phyloP scores from a whole-genome alignment of 2,888 invertebrate species.

The Hofmannophila pseudospretella region DNA sequence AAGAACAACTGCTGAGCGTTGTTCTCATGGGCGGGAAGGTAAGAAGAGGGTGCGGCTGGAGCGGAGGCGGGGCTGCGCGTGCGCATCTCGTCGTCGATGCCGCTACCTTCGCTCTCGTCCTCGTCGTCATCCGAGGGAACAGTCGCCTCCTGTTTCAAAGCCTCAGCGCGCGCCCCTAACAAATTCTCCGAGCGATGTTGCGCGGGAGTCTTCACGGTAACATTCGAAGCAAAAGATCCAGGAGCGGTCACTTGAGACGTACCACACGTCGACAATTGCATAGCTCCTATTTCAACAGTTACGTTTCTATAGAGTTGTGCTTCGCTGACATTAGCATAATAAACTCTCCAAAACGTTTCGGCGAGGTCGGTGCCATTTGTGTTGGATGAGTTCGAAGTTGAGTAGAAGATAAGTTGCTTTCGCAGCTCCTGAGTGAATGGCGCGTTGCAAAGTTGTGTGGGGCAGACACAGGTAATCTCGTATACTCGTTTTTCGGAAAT shows the following conservation, averaged over 20 bases:
- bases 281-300: no score
- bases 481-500: slow-evolving; percentile 33
- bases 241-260: no score
- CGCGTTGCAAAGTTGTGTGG: slow-evolving; percentile 49
- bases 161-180: slow-evolving; percentile 21
- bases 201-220: no score
- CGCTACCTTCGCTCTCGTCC: slow-evolving; percentile 1
- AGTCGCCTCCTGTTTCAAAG: neutral
- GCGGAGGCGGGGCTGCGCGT: neutral
- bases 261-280: no score
- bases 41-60: neutral
- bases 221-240: no score
- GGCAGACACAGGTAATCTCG: slow-evolving; percentile 51
- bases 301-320: no score
- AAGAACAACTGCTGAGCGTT: neutral
- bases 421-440: slow-evolving; percentile 43
- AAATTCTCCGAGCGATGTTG: no score
- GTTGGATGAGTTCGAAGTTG: no score
- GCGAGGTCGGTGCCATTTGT: no score
- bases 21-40: neutral
- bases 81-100: neutral
- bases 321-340: no score
- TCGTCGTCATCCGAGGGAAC: neutral
- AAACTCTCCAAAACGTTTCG: no score
- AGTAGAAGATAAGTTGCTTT: slow-evolving; percentile 29